phyloP scores from a whole-genome alignment of 1,140 invertebrate species.

The Aphelenchoides avenae region DNA sequence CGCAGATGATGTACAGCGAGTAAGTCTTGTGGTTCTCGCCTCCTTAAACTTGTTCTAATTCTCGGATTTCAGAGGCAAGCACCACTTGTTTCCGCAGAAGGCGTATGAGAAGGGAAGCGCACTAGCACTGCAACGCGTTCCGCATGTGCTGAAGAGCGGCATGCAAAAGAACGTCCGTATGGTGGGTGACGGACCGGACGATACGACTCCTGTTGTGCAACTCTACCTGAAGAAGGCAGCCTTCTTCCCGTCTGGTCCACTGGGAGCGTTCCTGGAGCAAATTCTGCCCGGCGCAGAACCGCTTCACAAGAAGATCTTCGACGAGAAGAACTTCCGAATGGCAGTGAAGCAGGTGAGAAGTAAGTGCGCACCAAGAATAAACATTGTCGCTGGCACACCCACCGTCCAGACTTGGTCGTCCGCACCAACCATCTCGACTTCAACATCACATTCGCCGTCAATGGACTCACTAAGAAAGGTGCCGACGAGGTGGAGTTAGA shows the following conservation, averaged over 20 bases:
- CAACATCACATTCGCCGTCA: constrained; percentile 7
- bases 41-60: constrained; percentile 10
- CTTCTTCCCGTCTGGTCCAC: constrained; percentile 12
- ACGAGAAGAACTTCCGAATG: neutral
- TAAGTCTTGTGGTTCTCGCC: too few relatives aligned
- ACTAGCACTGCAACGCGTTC: constrained; percentile 15
- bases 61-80: constrained; percentile 19
- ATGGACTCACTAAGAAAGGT: constrained; percentile 6
- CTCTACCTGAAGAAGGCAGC: constrained; percentile 30
- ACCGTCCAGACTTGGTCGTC: constrained; percentile 5
- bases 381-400: constrained; percentile 6
- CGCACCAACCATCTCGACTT: constrained; percentile 2
- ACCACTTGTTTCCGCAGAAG: constrained; percentile 17
- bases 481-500: constrained; percentile 16
- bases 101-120: constrained; percentile 17
- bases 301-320: constrained; percentile 2
- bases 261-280: constrained; percentile 1
- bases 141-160: constrained; percentile 24
- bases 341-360: constrained; percentile 29
- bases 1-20: constrained; percentile 16
- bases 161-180: constrained; percentile 35
- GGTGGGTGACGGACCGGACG: constrained; percentile 11
- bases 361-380: too few relatives aligned
- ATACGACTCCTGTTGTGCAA: constrained; percentile 16
- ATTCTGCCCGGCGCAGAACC: constrained; percentile 4